Conservation (phyloP, 92 coral and sea anemone species). For the Meandrina meandrites region DNA sequence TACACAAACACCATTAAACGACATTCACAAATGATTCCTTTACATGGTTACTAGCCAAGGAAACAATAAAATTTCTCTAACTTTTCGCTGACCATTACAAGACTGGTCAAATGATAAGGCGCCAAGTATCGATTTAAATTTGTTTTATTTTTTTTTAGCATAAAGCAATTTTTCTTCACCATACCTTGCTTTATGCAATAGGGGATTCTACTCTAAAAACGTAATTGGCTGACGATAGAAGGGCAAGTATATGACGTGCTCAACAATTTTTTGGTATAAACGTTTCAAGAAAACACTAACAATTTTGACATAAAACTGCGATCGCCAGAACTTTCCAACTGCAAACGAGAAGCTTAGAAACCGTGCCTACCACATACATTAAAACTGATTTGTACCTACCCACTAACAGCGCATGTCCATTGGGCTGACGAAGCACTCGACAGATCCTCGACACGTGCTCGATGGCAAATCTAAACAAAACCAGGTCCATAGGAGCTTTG, state of each 20-base stretch:
- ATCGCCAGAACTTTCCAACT: too few relatives aligned
- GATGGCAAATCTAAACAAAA: constrained; percentile 94
- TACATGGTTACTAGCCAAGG: not conserved
- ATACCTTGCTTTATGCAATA: not conserved
- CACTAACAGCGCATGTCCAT: constrained; percentile 93
- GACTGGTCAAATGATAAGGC: too few relatives aligned
- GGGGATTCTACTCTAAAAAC: not conserved
- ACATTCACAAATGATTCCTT: not conserved
- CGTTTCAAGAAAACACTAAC: not conserved
- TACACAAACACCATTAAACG: not conserved
- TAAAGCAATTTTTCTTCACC: too few relatives aligned
- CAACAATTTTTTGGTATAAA: too few relatives aligned
- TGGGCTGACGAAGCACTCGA: constrained; percentile 92
- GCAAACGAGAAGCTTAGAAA: not conserved
- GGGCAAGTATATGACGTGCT: not conserved
- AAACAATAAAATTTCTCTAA: too few relatives aligned
- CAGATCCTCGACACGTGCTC: constrained; percentile 97
- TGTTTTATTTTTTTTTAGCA: too few relatives aligned
- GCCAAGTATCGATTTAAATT: too few relatives aligned
- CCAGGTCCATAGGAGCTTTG: constrained; percentile 97
- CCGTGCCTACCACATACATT: not conserved
- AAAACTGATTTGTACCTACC: constrained; percentile 52
- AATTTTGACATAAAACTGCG: not conserved
- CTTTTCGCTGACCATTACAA: not conserved
- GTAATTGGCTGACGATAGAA: not conserved